A percentile compares a stretch with the other conserved stretches of the same genome.
Evolutionary conservation across 2,797 vertebrate genomes (phyloP).

Genomic region (Falco biarmicus): DNA sequence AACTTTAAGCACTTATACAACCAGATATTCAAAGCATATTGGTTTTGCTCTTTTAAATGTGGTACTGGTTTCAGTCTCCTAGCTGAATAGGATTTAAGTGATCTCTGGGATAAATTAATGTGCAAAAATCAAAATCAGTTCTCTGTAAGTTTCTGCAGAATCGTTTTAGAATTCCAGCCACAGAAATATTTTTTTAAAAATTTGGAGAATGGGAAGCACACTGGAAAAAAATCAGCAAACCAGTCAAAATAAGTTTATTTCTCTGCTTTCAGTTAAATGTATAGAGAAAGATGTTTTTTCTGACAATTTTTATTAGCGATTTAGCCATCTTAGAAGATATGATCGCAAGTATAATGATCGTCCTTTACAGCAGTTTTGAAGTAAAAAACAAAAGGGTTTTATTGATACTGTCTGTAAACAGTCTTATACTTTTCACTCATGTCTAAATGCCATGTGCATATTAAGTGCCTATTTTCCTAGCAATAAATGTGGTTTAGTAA

Average conservation of each 20-base stretch:
- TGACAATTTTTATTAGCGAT: background rate
- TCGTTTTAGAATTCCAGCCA: background rate
- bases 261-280: background rate
- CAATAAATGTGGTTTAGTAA: constrained; percentile 23
- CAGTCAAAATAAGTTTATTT: background rate
- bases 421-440: background rate
- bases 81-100: background rate
- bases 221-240: background rate
- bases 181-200: background rate
- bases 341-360: background rate
- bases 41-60: background rate
- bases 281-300: background rate
- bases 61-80: background rate
- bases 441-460: constrained; percentile 42
- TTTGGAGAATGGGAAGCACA: background rate
- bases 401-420: constrained; percentile 4
- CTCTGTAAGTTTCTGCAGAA: background rate
- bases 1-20: background rate
- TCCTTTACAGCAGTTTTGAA: constrained; percentile 6
- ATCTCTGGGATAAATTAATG: background rate
- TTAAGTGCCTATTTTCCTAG: constrained; percentile 19
- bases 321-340: background rate
- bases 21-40: background rate
- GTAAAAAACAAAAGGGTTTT: background rate
- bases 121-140: background rate